phyloP scores from a whole-genome alignment of 2,888 invertebrate genomes.

The Pilophorus perplexus region DNA sequence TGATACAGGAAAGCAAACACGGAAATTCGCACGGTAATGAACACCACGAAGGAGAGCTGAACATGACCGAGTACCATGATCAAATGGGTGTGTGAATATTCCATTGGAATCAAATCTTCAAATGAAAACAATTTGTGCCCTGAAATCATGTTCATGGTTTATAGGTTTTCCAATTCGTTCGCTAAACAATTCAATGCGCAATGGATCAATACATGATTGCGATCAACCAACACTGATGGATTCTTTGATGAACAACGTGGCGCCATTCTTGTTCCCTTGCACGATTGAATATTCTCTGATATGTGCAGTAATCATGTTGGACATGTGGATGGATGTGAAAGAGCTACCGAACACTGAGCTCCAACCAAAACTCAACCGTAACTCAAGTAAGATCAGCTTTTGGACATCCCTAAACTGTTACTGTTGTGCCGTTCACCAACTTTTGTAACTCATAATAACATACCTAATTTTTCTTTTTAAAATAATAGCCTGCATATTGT shows the following conservation, averaged over 20 bases:
- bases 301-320: constrained; percentile 82
- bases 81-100: too few relatives aligned
- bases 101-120: too few relatives aligned
- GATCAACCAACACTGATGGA: constrained; percentile 65
- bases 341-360: constrained; percentile 52
- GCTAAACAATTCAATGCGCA: not conserved
- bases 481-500: too few relatives aligned
- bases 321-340: constrained; percentile 87
- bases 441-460: too few relatives aligned
- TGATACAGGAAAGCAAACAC: constrained; percentile 84
- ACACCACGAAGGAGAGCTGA: not conserved
- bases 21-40: constrained; percentile 63
- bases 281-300: constrained; percentile 88
- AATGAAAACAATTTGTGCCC: too few relatives aligned
- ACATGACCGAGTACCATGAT: too few relatives aligned
- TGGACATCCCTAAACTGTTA: not conserved
- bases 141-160: too few relatives aligned
- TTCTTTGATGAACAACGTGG: constrained; percentile 66
- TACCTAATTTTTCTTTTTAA: too few relatives aligned
- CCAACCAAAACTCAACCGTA: not conserved
- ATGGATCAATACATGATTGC: constrained; percentile 3
- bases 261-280: constrained; percentile 85
- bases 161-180: too few relatives aligned
- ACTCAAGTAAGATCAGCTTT: not conserved
- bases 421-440: not conserved